Conservation (phyloP, 2,888 invertebrate species). For the Pristionchus exspectatus region DNA sequence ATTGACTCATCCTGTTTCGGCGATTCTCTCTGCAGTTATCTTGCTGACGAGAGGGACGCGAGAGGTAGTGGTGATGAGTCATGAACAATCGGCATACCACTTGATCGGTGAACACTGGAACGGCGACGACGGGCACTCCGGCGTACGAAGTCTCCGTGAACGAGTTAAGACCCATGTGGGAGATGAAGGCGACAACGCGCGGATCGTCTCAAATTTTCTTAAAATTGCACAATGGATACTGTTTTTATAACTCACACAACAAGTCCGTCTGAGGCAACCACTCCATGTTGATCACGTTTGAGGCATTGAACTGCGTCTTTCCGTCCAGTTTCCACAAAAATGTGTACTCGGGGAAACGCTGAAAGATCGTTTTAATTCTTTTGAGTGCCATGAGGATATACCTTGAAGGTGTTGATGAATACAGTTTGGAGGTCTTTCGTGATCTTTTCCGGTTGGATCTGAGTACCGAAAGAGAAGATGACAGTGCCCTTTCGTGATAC, state of each 20-base stretch:
- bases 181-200: conserved; percentile 44
- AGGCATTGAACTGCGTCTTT: not conserved
- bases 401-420: not conserved
- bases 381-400: not conserved
- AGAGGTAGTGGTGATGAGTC: no score
- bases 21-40: no score
- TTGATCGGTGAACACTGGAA: conserved; percentile 39
- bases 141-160: conserved; percentile 3
- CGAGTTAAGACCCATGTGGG: conserved; percentile 49
- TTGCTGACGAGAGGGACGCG: no score
- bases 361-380: not conserved
- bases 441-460: conserved; percentile 9
- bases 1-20: no score
- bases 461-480: conserved; percentile 69
- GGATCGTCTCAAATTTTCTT: conserved; percentile 28
- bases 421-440: not conserved
- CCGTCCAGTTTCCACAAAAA: conserved; percentile 49
- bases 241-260: no score
- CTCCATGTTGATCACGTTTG: conserved; percentile 63
- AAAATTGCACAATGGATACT: no score
- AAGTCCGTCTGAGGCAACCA: conserved; percentile 73
- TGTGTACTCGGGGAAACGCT: conserved; percentile 46
- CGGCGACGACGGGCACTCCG: conserved; percentile 13
- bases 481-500: conserved; percentile 59
- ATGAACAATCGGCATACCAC: not conserved